Percentiles rank a stretch among this genome's conserved stretches.
These are phyloP conservation scores for Chaenogobius annularis DNA, from an alignment of 2,113 vertebrate species.

Conservation along the genomic window DNA sequence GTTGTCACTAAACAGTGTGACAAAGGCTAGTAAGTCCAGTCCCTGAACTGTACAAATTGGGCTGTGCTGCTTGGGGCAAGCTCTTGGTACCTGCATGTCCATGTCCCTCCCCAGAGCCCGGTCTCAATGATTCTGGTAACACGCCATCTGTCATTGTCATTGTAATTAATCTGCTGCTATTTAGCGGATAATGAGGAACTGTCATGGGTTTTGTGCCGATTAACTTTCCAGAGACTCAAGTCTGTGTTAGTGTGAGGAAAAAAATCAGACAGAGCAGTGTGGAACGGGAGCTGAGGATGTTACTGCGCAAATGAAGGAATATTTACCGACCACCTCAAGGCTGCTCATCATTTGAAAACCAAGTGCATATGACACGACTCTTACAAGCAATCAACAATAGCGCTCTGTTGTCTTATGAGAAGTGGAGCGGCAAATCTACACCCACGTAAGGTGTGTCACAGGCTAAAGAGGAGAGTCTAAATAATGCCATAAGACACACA, in stretches of 20 bases:
- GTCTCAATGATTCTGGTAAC: slow-evolving; percentile 72
- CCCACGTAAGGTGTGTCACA: slow-evolving; percentile 11
- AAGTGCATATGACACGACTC: slow-evolving; percentile 17
- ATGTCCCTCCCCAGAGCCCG: slow-evolving; percentile 48
- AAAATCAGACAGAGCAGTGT: slow-evolving; percentile 17
- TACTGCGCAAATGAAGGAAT: slow-evolving; percentile 21
- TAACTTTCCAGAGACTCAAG: slow-evolving; percentile 56
- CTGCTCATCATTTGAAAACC: slow-evolving; percentile 27
- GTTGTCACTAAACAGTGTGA: neutral
- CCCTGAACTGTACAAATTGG: neutral
- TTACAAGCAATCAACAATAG: slow-evolving; percentile 32
- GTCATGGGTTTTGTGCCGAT: slow-evolving; percentile 69
- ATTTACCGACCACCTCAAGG: slow-evolving; percentile 27
- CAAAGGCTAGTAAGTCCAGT: neutral
- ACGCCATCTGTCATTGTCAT: slow-evolving; percentile 79
- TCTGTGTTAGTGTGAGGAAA: slow-evolving; percentile 28
- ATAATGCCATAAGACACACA: slow-evolving; percentile 15
- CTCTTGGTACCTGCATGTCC: slow-evolving; percentile 61
- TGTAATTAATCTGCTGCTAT: slow-evolving; percentile 80
- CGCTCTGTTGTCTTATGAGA: slow-evolving; percentile 14
- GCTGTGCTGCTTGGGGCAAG: slow-evolving; percentile 28
- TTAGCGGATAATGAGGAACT: slow-evolving; percentile 80
- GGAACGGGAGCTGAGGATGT: slow-evolving; percentile 19
- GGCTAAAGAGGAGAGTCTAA: slow-evolving; percentile 21
- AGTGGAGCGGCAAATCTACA: neutral